Conservation (phyloP, 2,797 vertebrate genomes). For the Peromyscus attwateri region DNA sequence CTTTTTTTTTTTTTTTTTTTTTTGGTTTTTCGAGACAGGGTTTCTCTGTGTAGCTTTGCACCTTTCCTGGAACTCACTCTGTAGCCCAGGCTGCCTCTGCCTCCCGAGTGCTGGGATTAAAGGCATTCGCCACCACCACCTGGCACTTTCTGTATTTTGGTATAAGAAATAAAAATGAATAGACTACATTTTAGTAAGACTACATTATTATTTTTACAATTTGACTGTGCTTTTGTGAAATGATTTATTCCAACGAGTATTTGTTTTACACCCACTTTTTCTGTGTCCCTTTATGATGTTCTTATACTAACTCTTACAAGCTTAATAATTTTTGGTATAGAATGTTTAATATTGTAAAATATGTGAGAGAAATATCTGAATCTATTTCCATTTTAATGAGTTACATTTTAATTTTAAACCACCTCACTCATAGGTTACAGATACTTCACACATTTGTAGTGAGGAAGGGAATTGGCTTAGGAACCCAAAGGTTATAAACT, state of each 20-base stretch:
- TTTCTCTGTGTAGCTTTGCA: too few relatives aligned
- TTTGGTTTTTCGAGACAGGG: too few relatives aligned
- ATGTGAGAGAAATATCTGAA: conserved; percentile 25
- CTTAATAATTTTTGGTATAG: neutral
- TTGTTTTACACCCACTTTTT: neutral
- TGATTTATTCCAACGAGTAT: neutral
- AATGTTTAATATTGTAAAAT: conserved; percentile 56
- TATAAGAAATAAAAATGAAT: conserved; percentile 22
- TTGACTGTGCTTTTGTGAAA: conserved; percentile 47
- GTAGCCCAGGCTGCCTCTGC: too few relatives aligned
- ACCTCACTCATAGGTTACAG: conserved; percentile 48
- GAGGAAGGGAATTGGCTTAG: conserved; percentile 33
- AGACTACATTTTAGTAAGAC: neutral
- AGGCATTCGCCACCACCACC: too few relatives aligned
- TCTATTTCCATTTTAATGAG: conserved; percentile 36
- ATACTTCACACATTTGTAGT: conserved; percentile 56
- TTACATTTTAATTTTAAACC: conserved; percentile 65
- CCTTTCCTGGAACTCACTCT: too few relatives aligned
- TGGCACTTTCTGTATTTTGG: neutral
- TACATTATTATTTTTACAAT: conserved; percentile 29
- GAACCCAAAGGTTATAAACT: conserved; percentile 21
- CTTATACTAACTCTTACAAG: neutral
- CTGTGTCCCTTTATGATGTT: conserved; percentile 25
- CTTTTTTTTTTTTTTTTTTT: too few relatives aligned
- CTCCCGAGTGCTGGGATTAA: too few relatives aligned